Evolutionary conservation across 2,113 vertebrate genomes (phyloP), one percentile per base, ranked within the genome.

Genomic region (Lophius piscatorius): DNA sequence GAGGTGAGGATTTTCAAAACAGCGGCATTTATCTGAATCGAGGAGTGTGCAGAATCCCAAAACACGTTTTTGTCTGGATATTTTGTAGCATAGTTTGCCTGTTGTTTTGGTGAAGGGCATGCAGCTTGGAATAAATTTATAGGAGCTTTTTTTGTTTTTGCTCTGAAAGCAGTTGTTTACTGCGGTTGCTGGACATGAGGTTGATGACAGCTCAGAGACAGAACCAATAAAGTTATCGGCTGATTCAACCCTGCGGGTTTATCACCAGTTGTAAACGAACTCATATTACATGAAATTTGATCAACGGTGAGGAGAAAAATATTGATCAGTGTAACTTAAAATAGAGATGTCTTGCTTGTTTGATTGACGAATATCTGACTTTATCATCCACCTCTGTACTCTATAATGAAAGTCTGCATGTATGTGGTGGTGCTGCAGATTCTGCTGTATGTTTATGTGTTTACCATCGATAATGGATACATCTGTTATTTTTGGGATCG

Each of bases 161-260:
- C 9, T 28, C 9, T 60, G 21, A 47, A 57, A 5, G 16, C 6
- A 38, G 17, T 8, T 4, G n/a, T 8, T 17, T 40, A 16, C 34
- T 29, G 44, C 45, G n/a, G n/a, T n/a, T 61, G 35, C 17, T 22
- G 24, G 45, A 40, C 2, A 40, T 31, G 17, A 62, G 3, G 23
- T 9, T 31, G 13, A 40, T 17, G n/a, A 26, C 12, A 42, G 11
- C 29, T 10, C 10, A 2, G 39, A 20, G 22, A 29, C 3, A 6
- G 6, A 24, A 46, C 9, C 9, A 31, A 10, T 31, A 10, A 31
- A 3, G 29, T 31, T 10, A 31, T 31, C 11, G 36, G 28, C 59
- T 5, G 26, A 47, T 33, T 18, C 31, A 41, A 11, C 18, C 22
- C 2, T 5, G 6, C 22, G 9, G 2, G 8, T 24, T 31, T 31